A percentile compares a stretch with the other conserved stretches of the same genome.
Conservation (phyloP, 2,888 invertebrate species). For the Tryphoninae sp. region DNA sequence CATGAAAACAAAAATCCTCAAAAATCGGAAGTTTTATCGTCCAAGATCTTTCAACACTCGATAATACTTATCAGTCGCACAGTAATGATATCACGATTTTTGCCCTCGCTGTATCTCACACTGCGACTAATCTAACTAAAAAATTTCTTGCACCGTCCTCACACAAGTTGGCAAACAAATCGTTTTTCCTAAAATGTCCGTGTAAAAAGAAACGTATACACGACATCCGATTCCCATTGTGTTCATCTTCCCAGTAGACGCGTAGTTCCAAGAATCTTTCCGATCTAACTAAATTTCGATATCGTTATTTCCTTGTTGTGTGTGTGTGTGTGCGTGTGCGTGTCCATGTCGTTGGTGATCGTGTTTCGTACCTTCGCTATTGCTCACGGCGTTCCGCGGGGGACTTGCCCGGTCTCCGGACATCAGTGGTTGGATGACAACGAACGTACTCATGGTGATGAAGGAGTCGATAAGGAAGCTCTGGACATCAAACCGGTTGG, state of each 20-base stretch:
- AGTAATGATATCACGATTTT: constrained; percentile 31
- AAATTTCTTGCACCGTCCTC: constrained; percentile 41
- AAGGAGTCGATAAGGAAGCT: constrained; percentile 80
- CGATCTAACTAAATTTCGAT: constrained; percentile 2
- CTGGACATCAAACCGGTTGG: constrained; percentile 81
- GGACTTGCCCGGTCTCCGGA: constrained; percentile 52
- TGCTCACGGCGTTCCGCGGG: constrained; percentile 57
- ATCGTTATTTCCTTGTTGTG: constrained; percentile 62
- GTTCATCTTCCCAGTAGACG: constrained; percentile 10
- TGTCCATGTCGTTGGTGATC: constrained; percentile 69
- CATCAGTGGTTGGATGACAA: constrained; percentile 90
- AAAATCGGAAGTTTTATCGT: constrained; percentile 18
- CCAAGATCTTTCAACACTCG: constrained; percentile 19
- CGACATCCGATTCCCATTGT: constrained; percentile 20
- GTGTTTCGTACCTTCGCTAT: constrained; percentile 68
- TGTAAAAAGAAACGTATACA: constrained; percentile 13
- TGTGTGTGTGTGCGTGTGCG: constrained; percentile 54
- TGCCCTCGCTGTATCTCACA: constrained; percentile 33
- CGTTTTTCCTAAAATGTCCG: background rate
- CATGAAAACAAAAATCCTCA: background rate
- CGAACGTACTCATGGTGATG: constrained; percentile 82
- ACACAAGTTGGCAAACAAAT: constrained; percentile 19
- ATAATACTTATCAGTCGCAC: constrained; percentile 33
- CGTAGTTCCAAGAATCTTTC: constrained; percentile 29
- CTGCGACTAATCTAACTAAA: constrained; percentile 49